Evolutionary conservation across 1,140 invertebrate species (phyloP).

Genomic region (Neodiprion pinetum): DNA sequence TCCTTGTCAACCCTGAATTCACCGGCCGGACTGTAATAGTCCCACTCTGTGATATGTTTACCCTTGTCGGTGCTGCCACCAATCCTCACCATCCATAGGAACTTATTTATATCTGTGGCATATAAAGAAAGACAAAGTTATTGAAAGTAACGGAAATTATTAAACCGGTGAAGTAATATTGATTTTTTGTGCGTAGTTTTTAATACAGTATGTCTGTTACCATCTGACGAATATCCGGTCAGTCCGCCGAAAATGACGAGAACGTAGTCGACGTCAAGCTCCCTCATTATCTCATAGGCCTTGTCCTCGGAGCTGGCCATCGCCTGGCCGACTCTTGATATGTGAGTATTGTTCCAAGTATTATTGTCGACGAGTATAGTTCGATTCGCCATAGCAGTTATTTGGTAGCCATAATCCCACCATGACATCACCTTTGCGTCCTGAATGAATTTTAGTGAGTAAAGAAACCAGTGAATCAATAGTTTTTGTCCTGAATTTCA

Average conservation of each 20-base stretch:
- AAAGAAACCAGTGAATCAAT: not conserved
- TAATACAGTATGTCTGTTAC: conserved; percentile 60
- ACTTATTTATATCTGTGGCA: conserved; percentile 92
- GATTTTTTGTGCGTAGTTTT: not conserved
- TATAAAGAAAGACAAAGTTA: conserved; percentile 21
- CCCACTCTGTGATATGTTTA: conserved; percentile 92
- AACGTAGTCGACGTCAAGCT: conserved; percentile 97
- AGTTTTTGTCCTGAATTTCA: no score
- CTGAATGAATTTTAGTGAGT: conserved; percentile 56
- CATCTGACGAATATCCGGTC: conserved; percentile 98
- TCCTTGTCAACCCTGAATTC: conserved; percentile 95
- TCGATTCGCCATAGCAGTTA: conserved; percentile 98
- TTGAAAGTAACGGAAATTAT: conserved; percentile 5
- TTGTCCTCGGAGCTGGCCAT: conserved; percentile 97
- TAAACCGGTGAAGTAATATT: not conserved
- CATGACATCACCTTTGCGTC: conserved; percentile 98
- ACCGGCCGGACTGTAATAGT: conserved; percentile 94
- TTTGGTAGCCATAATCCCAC: conserved; percentile 99
- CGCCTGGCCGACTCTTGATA: conserved; percentile 94
- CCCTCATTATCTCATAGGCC: conserved; percentile 97
- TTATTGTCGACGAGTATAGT: conserved; percentile 99
- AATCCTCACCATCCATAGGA: conserved; percentile 99
- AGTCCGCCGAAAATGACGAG: conserved; percentile 97
- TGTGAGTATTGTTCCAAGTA: conserved; percentile 99
- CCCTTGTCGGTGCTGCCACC: conserved; percentile 95